Conservation (phyloP, 2,113 vertebrate species). For the Mesitornis unicolor region DNA sequence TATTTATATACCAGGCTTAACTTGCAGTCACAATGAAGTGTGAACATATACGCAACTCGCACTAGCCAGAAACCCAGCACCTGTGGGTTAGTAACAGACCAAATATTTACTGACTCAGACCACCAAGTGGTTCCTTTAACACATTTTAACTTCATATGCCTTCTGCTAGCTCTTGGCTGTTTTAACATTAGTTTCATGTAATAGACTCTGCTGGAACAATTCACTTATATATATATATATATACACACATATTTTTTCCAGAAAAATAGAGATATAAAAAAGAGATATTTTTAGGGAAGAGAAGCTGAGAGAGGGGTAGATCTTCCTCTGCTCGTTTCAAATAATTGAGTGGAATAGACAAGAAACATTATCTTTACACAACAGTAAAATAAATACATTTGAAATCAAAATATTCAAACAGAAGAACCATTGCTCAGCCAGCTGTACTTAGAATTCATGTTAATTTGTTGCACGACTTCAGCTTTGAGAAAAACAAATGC, state of each 20-base stretch:
- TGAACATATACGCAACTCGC: background rate
- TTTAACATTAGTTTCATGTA: background rate
- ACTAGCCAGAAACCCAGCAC: background rate
- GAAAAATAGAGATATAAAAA: too few relatives aligned
- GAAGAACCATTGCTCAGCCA: background rate
- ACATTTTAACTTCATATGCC: background rate
- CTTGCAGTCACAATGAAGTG: background rate
- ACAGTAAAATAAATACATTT: background rate
- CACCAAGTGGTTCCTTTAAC: background rate
- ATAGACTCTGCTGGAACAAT: background rate
- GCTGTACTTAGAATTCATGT: background rate
- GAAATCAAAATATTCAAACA: background rate
- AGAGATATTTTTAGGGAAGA: background rate
- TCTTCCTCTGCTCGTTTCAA: background rate
- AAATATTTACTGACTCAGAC: background rate
- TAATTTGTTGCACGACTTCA: background rate
- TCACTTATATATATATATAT: background rate
- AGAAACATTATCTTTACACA: background rate
- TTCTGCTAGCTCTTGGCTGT: background rate
- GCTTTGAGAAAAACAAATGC: background rate
- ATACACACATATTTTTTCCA: background rate
- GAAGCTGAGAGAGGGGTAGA: background rate
- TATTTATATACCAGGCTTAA: background rate
- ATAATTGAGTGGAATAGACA: background rate
- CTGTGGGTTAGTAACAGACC: background rate